Base-by-base conservation (phyloP, 2,113 vertebrate genomes). In the Elgaria multicarinata region DNA sequence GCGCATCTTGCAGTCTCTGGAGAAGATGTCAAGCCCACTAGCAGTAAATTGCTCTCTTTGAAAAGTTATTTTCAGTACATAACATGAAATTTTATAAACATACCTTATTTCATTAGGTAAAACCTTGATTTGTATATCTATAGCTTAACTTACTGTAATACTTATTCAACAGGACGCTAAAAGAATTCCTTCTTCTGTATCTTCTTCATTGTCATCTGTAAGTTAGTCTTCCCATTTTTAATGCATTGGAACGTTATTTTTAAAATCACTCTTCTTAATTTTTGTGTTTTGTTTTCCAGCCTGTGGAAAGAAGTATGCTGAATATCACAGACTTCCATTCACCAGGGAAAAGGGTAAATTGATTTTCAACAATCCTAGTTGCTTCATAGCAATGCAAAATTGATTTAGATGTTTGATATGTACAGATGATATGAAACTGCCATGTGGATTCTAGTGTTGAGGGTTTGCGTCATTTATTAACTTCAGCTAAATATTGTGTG, bases 1-100 rank as follows among this genome's bases (percentile, higher is more conserved):
- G 18, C 98, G 99, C 81, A 99, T 99, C 94, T 95, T 99, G 90
- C 98, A 99, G 92, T 98, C 99, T 0, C 90, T 99, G 96, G 99
- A 99, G 96, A 98, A 98, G 95, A 99, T 99, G 99, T 99, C 99
- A 28, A 99, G 98, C 91, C 99, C 99, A 64, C 96, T 99, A 83
- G 98, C 98, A 91, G 99, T 99, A 96, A 98, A 93, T 96, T 31
- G 6, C 88, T 20, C 46, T 93, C 53, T 31, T 91, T 58, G 44
- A 64, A 76, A 91, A 36, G 3, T 28, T 89, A 64, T 14, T 0
- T 33, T 90, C 83, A 31, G 79, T 83, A 83, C 72, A 46, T 90
- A 87, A 12, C 42, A 31, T 2, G 44, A 92, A 90, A 14, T 33
- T 24, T 3, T 72, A 55, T 64, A 62, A 69, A 46, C 46, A 53